Evolutionary conservation across 53 echinoderm and acorn worm species (phyloP).

Genomic region (Hippasteria phrygiana): DNA sequence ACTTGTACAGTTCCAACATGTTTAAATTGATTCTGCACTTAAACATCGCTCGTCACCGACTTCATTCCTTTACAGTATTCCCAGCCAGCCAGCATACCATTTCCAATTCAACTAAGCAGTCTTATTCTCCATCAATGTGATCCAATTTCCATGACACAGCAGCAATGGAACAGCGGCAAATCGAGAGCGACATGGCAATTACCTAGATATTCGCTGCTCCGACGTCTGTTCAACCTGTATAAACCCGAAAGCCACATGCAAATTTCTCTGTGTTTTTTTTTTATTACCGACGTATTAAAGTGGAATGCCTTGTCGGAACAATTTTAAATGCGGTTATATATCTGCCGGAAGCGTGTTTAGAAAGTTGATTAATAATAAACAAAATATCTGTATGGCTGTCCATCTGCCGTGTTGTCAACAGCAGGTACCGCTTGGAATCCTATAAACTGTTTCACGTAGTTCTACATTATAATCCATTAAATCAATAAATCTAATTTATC

Average conservation of each 20-base stretch:
- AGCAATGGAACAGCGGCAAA: not conserved
- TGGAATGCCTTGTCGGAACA: not conserved
- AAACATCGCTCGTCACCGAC: too few relatives aligned
- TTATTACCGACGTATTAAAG: not conserved
- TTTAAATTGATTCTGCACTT: not conserved
- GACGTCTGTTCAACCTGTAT: not conserved
- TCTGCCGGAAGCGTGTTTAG: not conserved
- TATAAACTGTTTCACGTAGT: not conserved
- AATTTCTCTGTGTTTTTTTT: not conserved
- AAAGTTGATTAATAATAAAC: not conserved
- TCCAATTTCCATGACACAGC: not conserved
- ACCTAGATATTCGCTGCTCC: not conserved
- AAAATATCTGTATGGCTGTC: not conserved
- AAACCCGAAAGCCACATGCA: not conserved
- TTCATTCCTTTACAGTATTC: not conserved
- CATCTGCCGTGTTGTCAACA: not conserved
- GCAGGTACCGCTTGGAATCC: not conserved
- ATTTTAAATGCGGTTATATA: not conserved
- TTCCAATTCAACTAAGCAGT: not conserved
- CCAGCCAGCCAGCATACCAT: not conserved
- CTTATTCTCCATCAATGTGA: not conserved
- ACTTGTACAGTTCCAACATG: not conserved
- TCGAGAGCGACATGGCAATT: conserved; percentile 14
- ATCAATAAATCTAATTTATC: not conserved
- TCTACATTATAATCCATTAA: not conserved